These are phyloP conservation scores for Catharus bicknelli DNA, from an alignment of 2,113 vertebrate species.

Conservation along the genomic window DNA sequence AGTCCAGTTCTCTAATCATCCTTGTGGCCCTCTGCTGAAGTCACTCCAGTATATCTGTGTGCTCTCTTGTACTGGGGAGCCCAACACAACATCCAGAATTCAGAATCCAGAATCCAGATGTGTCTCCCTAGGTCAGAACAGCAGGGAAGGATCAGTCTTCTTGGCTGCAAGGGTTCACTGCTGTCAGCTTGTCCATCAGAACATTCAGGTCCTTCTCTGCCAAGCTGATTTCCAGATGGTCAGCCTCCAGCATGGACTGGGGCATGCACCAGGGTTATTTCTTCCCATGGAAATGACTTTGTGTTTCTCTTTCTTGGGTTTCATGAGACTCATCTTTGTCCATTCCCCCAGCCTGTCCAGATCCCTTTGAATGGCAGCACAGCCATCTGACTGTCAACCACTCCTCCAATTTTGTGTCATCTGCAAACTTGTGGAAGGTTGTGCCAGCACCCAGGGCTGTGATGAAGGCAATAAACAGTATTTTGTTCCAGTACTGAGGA, in stretches of 20 bases:
- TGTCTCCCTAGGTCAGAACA: neutral
- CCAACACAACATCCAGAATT: neutral
- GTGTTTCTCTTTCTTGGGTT: neutral
- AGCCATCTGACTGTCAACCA: neutral
- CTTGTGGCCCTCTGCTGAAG: neutral
- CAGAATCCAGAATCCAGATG: rapidly evolving
- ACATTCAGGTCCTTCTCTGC: neutral
- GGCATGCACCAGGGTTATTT: neutral
- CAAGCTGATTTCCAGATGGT: neutral
- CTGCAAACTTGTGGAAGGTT: neutral
- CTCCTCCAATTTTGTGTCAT: neutral
- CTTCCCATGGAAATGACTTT: neutral
- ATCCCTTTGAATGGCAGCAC: neutral
- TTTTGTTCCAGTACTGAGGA: neutral
- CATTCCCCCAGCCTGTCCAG: neutral
- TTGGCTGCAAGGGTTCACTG: neutral
- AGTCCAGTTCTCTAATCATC: neutral
- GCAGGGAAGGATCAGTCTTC: neutral
- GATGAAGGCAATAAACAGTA: too few relatives aligned
- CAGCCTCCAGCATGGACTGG: neutral
- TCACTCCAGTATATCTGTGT: neutral
- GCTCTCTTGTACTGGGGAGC: neutral
- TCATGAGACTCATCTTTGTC: neutral
- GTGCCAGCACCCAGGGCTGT: neutral
- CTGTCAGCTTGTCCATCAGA: neutral